Conservation (phyloP, 2,888 invertebrate genomes). For the Luperina nickerlii region DNA sequence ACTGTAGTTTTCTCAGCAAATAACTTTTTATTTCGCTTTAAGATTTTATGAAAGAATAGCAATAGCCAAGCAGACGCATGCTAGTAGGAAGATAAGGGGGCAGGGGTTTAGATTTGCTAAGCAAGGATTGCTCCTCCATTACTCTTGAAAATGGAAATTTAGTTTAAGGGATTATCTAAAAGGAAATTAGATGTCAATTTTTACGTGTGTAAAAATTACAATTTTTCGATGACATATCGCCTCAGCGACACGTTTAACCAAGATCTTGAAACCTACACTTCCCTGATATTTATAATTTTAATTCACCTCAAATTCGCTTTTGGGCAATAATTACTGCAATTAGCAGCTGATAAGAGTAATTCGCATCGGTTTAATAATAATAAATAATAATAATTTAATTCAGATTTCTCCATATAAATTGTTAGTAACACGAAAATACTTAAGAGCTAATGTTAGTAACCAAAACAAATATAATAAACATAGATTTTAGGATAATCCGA, state of each 20-base stretch:
- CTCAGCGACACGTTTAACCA: neutral
- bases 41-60: neutral
- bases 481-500: too few relatives aligned
- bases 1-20: neutral
- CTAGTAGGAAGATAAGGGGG: too few relatives aligned
- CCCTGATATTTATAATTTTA: neutral
- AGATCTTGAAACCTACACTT: neutral
- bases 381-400: too few relatives aligned
- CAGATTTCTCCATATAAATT: too few relatives aligned
- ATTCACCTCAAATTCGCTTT: slow-evolving; percentile 4
- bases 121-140: too few relatives aligned
- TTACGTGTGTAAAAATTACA: neutral
- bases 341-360: neutral
- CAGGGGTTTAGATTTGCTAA: neutral
- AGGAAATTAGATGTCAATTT: neutral
- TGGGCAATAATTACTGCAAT: neutral
- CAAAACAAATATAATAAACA: too few relatives aligned
- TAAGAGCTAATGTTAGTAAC: too few relatives aligned
- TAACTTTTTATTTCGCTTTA: slow-evolving; percentile 2
- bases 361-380: slow-evolving; percentile 33
- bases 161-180: neutral
- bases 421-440: too few relatives aligned
- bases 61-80: neutral
- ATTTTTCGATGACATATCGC: neutral
- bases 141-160: neutral